These are phyloP conservation scores for Paraplagusia blochii DNA, from an alignment of 2,113 vertebrate genomes.

Conservation along the genomic window DNA sequence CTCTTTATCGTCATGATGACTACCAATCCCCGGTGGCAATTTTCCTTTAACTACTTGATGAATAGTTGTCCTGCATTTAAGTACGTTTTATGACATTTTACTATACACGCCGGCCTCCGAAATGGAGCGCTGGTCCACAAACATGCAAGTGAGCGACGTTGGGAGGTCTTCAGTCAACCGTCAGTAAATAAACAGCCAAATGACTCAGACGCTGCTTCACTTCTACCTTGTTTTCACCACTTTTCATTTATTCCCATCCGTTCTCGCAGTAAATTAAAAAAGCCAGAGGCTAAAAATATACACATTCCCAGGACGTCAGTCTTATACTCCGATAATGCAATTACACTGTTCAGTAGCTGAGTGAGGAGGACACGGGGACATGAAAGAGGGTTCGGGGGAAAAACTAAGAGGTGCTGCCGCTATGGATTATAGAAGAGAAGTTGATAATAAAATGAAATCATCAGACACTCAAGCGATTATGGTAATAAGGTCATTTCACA, in stretches of 20 bases:
- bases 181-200: constrained; percentile 1
- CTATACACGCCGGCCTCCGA: constrained; percentile 21
- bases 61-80: constrained; percentile 39
- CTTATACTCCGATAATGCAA: constrained; percentile 65
- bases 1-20: constrained; percentile 27
- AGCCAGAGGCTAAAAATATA: constrained; percentile 62
- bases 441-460: constrained; percentile 69
- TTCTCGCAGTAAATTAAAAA: constrained; percentile 28
- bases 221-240: constrained; percentile 37
- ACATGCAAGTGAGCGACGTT: constrained; percentile 10
- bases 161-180: constrained; percentile 17
- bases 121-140: constrained; percentile 12
- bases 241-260: constrained; percentile 32
- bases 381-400: constrained; percentile 51
- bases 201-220: constrained; percentile 15
- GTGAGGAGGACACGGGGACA: constrained; percentile 57
- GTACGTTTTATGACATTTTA: constrained; percentile 38
- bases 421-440: constrained; percentile 59
- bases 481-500: constrained; percentile 64
- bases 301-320: constrained; percentile 24
- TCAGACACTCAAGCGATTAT: constrained; percentile 69
- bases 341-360: constrained; percentile 53
- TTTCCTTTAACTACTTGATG: constrained; percentile 39
- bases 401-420: constrained; percentile 19
- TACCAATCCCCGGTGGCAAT: constrained; percentile 35